phyloP scores from a whole-genome alignment of 2,113 vertebrate species.

The Serranochromis macrocephalus region DNA sequence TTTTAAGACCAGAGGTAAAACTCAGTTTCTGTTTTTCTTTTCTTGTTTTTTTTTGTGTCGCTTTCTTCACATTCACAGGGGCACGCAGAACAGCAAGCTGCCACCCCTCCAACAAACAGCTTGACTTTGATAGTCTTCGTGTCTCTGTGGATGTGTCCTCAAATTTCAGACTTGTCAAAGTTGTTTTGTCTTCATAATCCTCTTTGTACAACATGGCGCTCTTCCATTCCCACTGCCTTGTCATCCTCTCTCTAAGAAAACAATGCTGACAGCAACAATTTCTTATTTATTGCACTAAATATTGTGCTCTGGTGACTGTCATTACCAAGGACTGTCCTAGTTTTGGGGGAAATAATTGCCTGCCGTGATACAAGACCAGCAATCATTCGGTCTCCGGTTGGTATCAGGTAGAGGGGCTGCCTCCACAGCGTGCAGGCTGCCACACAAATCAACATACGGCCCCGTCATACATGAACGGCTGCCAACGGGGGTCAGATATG shows the following conservation, averaged over 20 bases:
- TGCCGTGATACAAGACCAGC: not conserved
- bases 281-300: constrained; percentile 25
- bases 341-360: constrained; percentile 26
- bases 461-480: constrained; percentile 49
- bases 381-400: not conserved
- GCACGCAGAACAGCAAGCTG: not conserved
- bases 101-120: constrained; percentile 41
- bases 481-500: constrained; percentile 48
- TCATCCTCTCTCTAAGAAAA: constrained; percentile 35
- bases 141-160: constrained; percentile 58
- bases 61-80: constrained; percentile 16
- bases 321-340: constrained; percentile 13
- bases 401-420: constrained; percentile 10
- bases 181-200: constrained; percentile 63
- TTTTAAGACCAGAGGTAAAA: constrained; percentile 38
- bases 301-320: constrained; percentile 15
- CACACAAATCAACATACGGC: constrained; percentile 43
- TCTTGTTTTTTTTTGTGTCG: not conserved
- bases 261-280: constrained; percentile 30
- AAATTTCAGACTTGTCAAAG: constrained; percentile 63
- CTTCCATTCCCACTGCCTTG: constrained; percentile 30
- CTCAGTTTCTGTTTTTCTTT: not conserved
- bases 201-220: constrained; percentile 39
- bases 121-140: constrained; percentile 52
- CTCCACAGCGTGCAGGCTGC: not conserved